phyloP scores from a whole-genome alignment of 2,888 invertebrate genomes.

The Oasisia sp. region DNA sequence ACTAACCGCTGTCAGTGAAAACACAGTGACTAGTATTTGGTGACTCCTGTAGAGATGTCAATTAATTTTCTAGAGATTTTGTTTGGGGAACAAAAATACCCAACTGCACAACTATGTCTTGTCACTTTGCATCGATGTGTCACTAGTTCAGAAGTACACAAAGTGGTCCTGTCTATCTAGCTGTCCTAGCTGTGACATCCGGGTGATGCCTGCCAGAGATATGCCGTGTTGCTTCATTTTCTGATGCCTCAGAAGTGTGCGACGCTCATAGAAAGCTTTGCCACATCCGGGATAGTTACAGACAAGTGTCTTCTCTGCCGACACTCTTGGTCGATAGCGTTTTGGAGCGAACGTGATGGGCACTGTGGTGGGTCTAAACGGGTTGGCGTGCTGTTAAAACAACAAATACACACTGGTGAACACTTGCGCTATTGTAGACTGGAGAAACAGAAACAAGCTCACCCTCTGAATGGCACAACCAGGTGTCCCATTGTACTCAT shows the following conservation, averaged over 20 bases:
- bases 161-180: neutral
- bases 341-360: neutral
- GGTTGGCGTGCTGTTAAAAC: neutral
- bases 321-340: neutral
- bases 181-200: neutral
- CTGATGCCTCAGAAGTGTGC: neutral
- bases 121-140: neutral
- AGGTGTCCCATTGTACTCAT: too few relatives aligned
- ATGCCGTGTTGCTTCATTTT: neutral
- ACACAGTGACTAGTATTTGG: too few relatives aligned
- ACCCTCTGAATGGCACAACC: too few relatives aligned
- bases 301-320: neutral
- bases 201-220: neutral
- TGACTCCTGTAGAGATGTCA: too few relatives aligned
- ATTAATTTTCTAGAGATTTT: neutral
- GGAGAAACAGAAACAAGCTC: too few relatives aligned
- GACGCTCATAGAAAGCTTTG: constrained; percentile 3
- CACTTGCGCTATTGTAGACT: neutral
- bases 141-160: neutral
- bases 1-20: too few relatives aligned
- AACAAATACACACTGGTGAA: neutral
- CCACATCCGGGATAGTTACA: constrained; percentile 9
- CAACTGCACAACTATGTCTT: neutral
- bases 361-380: neutral
- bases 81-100: neutral